These are phyloP conservation scores for Drosophila multiciliata DNA, from an alignment of 2,888 invertebrate species.

Conservation along the genomic window DNA sequence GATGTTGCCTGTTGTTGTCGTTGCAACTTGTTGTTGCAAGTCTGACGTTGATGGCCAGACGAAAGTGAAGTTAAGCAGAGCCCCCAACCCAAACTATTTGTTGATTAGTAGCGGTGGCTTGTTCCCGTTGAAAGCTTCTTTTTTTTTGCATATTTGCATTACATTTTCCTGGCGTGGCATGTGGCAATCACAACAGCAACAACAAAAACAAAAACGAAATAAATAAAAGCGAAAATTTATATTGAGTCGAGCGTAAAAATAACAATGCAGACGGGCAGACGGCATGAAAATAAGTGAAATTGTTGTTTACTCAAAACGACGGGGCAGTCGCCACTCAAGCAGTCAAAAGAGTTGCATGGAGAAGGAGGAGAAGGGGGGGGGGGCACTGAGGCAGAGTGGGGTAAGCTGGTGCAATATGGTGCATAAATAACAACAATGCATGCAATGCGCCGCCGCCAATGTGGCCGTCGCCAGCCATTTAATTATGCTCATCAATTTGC, in stretches of 20 bases:
- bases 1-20: slow-evolving; percentile 59
- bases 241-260: slow-evolving; percentile 80
- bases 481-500: slow-evolving; percentile 80
- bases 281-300: slow-evolving; percentile 80
- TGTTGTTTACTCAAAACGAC: slow-evolving; percentile 75
- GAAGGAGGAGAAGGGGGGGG: neutral
- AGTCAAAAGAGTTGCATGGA: neutral
- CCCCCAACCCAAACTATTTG: slow-evolving; percentile 61
- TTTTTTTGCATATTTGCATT: slow-evolving; percentile 72
- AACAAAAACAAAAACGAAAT: slow-evolving; percentile 9
- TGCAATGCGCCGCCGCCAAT: slow-evolving; percentile 58
- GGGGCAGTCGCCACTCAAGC: slow-evolving; percentile 40
- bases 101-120: slow-evolving; percentile 46
- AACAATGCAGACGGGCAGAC: slow-evolving; percentile 76
- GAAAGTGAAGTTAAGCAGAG: slow-evolving; percentile 33
- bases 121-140: slow-evolving; percentile 45
- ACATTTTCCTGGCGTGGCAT: slow-evolving; percentile 73
- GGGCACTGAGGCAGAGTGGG: neutral
- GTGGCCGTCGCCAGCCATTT: slow-evolving; percentile 67
- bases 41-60: slow-evolving; percentile 52
- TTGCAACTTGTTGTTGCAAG: slow-evolving; percentile 22
- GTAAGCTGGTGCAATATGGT: slow-evolving; percentile 53
- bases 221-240: slow-evolving; percentile 65
- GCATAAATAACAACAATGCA: slow-evolving; percentile 80
- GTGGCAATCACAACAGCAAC: slow-evolving; percentile 52